Percentiles rank a stretch among this genome's conserved stretches.
phyloP scores from a whole-genome alignment of 2,113 vertebrate species.

The Copsychus sechellarum region DNA sequence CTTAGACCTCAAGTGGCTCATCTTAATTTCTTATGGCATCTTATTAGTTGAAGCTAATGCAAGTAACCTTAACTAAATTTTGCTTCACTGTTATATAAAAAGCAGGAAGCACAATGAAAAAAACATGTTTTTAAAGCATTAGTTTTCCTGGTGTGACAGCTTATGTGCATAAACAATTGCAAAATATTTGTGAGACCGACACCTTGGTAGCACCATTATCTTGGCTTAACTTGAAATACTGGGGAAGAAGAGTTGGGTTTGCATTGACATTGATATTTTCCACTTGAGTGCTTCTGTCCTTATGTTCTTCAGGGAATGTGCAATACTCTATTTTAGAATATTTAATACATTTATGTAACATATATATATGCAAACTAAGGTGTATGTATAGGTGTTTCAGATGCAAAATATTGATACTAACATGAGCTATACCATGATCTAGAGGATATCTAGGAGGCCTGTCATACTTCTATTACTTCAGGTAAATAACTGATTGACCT shows the following conservation, averaged over 20 bases:
- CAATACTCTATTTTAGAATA: neutral
- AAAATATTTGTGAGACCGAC: neutral
- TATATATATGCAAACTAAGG: neutral
- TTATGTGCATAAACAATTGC: neutral
- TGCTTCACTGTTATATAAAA: slow-evolving; percentile 1
- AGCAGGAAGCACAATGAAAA: neutral
- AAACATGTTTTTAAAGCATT: neutral
- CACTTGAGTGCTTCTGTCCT: neutral
- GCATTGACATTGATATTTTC: neutral
- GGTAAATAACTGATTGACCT: slow-evolving; percentile 88
- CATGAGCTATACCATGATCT: slow-evolving; percentile 70
- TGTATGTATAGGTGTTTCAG: neutral
- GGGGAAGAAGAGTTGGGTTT: neutral
- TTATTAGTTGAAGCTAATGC: slow-evolving; percentile 55
- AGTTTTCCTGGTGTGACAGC: neutral
- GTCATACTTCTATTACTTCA: slow-evolving; percentile 81
- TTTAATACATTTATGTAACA: neutral
- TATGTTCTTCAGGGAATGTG: neutral
- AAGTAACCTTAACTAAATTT: slow-evolving; percentile 50
- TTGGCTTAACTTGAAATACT: neutral
- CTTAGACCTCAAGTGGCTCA: slow-evolving; percentile 44
- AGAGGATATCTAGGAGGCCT: slow-evolving; percentile 86
- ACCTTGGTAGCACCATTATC: neutral
- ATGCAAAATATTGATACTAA: neutral
- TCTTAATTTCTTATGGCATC: slow-evolving; percentile 65